Evolutionary conservation across 2,797 vertebrate genomes (phyloP).

Genomic region (Pteropus rufus): DNA sequence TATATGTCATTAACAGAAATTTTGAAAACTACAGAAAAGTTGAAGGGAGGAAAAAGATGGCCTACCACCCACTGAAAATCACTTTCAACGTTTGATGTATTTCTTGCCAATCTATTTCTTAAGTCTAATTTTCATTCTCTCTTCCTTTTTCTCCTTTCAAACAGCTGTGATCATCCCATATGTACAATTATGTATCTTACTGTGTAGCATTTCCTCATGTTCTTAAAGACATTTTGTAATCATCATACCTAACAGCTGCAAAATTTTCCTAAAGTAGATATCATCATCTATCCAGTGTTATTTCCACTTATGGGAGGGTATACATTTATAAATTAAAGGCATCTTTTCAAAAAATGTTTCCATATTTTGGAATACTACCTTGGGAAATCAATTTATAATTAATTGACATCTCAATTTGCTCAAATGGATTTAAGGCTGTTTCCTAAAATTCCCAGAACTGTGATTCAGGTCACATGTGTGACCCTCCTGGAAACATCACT

Average conservation of each 20-base stretch:
- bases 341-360: not conserved
- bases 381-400: not conserved
- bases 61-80: not conserved
- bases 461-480: not conserved
- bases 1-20: not conserved
- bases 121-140: not conserved
- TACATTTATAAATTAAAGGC: not conserved
- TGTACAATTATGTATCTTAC: not conserved
- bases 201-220: not conserved
- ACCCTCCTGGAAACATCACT: not conserved
- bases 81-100: not conserved
- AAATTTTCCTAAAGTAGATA: not conserved
- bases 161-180: not conserved
- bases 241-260: not conserved
- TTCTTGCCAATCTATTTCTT: not conserved
- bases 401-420: constrained; percentile 39
- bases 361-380: not conserved
- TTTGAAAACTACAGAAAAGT: constrained; percentile 6
- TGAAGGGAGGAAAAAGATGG: not conserved
- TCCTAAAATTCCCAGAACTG: not conserved
- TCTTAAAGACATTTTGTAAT: not conserved
- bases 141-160: not conserved
- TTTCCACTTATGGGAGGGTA: not conserved
- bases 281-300: constrained; percentile 11
- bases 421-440: not conserved